Percentiles rank a stretch among this genome's conserved stretches.
Evolutionary conservation across 2,797 vertebrate species (phyloP).

Genomic region (Parauchenoglanis punctatus): DNA sequence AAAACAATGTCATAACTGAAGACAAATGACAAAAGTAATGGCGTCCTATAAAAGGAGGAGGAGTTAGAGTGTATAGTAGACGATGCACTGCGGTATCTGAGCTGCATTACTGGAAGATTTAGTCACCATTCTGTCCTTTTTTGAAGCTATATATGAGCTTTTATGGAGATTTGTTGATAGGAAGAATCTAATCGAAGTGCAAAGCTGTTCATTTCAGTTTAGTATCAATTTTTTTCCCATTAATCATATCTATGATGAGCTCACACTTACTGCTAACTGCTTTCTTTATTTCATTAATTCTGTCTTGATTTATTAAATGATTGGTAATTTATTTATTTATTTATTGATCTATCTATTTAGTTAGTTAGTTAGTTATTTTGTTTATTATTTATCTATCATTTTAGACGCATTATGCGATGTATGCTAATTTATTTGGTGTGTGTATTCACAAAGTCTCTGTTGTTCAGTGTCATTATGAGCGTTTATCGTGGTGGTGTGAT

Average conservation of each 20-base stretch:
- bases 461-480: not conserved
- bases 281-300: constrained; percentile 20
- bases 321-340: not conserved
- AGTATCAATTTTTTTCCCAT: not conserved
- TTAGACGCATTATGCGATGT: not conserved
- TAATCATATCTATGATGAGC: not conserved
- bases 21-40: not conserved
- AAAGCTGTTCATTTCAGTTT: not conserved
- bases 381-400: not conserved
- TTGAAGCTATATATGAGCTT: not conserved
- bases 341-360: not conserved
- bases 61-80: not conserved
- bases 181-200: not conserved
- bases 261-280: not conserved
- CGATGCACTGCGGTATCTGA: not conserved
- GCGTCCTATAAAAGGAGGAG: not conserved
- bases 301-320: not conserved
- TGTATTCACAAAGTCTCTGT: too few species aligned
- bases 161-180: not conserved
- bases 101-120: constrained; percentile 2
- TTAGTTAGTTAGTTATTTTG: not conserved
- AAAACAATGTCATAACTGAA: not conserved
- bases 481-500: not conserved
- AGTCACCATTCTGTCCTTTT: not conserved
- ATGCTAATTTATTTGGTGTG: too few species aligned